A percentile compares a stretch with the other conserved stretches of the same genome.
phyloP scores from a whole-genome alignment of 2,113 vertebrate genomes.

The Limanda limanda region DNA sequence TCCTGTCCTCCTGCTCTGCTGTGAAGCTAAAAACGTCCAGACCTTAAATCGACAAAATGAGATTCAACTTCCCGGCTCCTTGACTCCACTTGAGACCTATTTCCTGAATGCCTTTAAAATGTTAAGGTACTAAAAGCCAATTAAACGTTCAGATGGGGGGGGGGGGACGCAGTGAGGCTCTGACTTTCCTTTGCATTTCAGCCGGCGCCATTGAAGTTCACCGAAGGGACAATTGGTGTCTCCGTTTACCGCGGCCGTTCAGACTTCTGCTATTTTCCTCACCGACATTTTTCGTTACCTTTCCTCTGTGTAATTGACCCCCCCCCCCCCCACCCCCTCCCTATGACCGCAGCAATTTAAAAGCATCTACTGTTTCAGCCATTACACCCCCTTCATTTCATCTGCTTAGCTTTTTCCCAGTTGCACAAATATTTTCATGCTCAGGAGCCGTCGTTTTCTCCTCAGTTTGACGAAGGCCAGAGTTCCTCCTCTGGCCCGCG shows the following conservation, averaged over 20 bases:
- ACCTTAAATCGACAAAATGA: background rate
- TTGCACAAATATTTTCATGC: constrained; percentile 71
- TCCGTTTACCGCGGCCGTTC: background rate
- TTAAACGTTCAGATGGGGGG: background rate
- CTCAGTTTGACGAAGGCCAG: constrained; percentile 61
- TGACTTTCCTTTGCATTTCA: constrained; percentile 18
- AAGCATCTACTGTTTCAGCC: constrained; percentile 47
- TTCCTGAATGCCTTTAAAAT: constrained; percentile 16
- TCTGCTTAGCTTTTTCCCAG: constrained; percentile 16
- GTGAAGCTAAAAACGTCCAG: background rate
- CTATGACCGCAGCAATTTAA: constrained; percentile 15
- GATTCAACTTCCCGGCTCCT: background rate
- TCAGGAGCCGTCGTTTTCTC: constrained; percentile 43
- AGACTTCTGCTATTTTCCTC: constrained; percentile 16
- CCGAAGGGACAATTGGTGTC: background rate
- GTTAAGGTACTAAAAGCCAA: background rate
- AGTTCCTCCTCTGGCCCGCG: constrained; percentile 39
- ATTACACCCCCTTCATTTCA: constrained; percentile 21
- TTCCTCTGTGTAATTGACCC: constrained; percentile 9
- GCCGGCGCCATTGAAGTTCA: constrained; percentile 13
- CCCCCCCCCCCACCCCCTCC: background rate
- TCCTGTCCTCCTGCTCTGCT: background rate
- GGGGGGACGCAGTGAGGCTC: background rate
- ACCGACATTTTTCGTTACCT: constrained; percentile 23
- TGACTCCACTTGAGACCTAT: background rate